A percentile compares a stretch with the other conserved stretches of the same genome.
Evolutionary conservation across 1,140 invertebrate species (phyloP).

Genomic region (Caerostris extrusa): DNA sequence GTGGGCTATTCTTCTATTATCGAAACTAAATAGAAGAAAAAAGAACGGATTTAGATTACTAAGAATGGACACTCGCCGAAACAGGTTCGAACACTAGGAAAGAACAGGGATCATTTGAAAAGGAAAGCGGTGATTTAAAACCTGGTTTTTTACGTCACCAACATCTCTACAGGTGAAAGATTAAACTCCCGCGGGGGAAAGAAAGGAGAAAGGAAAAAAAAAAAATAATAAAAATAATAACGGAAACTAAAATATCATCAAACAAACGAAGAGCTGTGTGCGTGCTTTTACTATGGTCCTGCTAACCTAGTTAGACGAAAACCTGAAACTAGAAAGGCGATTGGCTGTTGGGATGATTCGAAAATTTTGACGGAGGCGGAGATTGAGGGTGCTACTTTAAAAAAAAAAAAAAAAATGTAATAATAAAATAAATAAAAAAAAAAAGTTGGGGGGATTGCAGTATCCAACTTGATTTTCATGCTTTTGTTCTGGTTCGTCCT

Average conservation of each 20-base stretch:
- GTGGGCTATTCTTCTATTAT: not conserved
- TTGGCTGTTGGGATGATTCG: conserved; percentile 62
- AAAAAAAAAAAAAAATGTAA: conserved; percentile 43
- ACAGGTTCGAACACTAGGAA: conserved; percentile 56
- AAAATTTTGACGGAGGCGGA: conserved; percentile 71
- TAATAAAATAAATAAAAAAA: conserved; percentile 39
- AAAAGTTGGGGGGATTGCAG: not conserved
- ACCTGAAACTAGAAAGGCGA: conserved; percentile 50
- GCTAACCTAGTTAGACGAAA: conserved; percentile 69
- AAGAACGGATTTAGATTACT: conserved; percentile 28
- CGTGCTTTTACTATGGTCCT: conserved; percentile 72
- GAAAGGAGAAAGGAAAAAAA: not conserved
- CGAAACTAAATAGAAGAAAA: not conserved
- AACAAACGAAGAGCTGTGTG: conserved; percentile 41
- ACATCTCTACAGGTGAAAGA: conserved; percentile 58
- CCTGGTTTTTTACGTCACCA: conserved; percentile 61
- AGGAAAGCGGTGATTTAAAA: conserved; percentile 22
- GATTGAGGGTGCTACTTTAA: conserved; percentile 67
- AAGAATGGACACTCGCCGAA: conserved; percentile 52
- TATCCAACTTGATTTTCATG: conserved; percentile 38
- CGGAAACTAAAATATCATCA: conserved; percentile 75
- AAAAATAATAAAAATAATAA: conserved; percentile 49
- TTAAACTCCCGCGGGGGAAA: conserved; percentile 48
- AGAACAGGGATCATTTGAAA: conserved; percentile 40
- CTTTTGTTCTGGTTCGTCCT: conserved; percentile 30